These are phyloP conservation scores for Euspilapteryx auroguttella DNA, from an alignment of 2,888 invertebrate genomes.

Conservation along the genomic window DNA sequence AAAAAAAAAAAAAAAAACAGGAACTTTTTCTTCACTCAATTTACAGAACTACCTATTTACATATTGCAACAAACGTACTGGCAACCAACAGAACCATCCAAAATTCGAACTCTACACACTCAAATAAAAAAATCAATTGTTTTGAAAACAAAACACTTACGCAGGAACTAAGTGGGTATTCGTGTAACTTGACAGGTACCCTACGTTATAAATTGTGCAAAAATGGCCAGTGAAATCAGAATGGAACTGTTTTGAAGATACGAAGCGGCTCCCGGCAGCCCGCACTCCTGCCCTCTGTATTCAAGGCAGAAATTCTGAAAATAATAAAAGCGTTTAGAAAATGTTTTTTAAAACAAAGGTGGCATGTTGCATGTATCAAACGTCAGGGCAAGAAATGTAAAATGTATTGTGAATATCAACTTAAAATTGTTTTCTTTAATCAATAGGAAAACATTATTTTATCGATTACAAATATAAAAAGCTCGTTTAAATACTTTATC, in stretches of 20 bases:
- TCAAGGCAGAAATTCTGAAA: conserved; percentile 49
- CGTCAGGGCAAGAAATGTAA: no score
- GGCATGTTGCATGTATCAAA: no score
- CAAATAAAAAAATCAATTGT: neutral
- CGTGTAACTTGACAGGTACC: conserved; percentile 12
- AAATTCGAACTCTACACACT: neutral
- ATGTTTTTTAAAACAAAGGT: conserved; percentile 2
- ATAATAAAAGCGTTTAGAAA: conserved; percentile 12
- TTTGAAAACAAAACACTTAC: conserved; percentile 13
- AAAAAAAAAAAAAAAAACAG: neutral
- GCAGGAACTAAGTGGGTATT: conserved; percentile 16
- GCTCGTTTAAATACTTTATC: no score
- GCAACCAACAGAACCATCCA: neutral
- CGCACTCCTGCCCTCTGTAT: conserved; percentile 42
- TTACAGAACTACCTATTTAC: neutral
- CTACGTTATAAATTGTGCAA: conserved; percentile 16
- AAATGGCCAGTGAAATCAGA: conserved; percentile 18
- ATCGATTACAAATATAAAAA: no score
- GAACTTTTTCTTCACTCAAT: neutral
- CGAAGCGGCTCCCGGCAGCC: conserved; percentile 16
- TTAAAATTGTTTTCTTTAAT: no score
- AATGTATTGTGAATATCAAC: no score
- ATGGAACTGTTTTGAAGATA: conserved; percentile 13
- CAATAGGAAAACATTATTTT: no score
- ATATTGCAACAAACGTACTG: no score